phyloP scores from a whole-genome alignment of 2,888 invertebrate species.

The Choreutis nemorana region DNA sequence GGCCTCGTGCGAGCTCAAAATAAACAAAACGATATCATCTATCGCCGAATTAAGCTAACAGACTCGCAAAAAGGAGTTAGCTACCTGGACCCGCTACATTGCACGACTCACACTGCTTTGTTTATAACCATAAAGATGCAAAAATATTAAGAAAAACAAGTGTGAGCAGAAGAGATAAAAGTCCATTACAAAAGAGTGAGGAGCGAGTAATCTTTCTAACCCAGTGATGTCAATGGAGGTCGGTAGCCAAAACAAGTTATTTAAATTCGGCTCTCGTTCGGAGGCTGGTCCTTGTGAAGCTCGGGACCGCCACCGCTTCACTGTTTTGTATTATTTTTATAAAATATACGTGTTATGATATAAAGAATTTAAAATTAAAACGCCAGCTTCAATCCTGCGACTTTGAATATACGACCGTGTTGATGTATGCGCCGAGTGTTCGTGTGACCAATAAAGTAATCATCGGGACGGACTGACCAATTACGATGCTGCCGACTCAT shows the following conservation, averaged over 20 bases:
- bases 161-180: conserved; percentile 28
- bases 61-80: conserved; percentile 47
- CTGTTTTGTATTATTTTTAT: conserved; percentile 4
- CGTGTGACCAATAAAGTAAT: conserved; percentile 59
- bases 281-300: conserved; percentile 16
- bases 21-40: conserved; percentile 29
- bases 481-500: conserved; percentile 44
- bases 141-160: conserved; percentile 9
- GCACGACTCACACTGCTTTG: conserved; percentile 23
- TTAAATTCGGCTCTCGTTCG: conserved; percentile 44
- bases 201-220: conserved; percentile 24
- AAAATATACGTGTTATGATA: background rate
- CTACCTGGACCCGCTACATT: conserved; percentile 45
- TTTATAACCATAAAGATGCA: conserved; percentile 9
- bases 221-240: conserved; percentile 44
- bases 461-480: conserved; percentile 45
- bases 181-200: conserved; percentile 21
- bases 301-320: conserved; percentile 27
- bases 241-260: conserved; percentile 58
- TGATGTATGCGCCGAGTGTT: conserved; percentile 17
- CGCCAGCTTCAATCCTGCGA: conserved; percentile 23
- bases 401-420: conserved; percentile 27
- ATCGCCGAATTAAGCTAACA: conserved; percentile 38
- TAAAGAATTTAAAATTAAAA: conserved; percentile 34
- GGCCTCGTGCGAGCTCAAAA: conserved; percentile 32